Evolutionary conservation across 2,888 invertebrate species (phyloP), one percentile per base, ranked within the genome.

Genomic region (Sinodicranocentrus sp.): DNA sequence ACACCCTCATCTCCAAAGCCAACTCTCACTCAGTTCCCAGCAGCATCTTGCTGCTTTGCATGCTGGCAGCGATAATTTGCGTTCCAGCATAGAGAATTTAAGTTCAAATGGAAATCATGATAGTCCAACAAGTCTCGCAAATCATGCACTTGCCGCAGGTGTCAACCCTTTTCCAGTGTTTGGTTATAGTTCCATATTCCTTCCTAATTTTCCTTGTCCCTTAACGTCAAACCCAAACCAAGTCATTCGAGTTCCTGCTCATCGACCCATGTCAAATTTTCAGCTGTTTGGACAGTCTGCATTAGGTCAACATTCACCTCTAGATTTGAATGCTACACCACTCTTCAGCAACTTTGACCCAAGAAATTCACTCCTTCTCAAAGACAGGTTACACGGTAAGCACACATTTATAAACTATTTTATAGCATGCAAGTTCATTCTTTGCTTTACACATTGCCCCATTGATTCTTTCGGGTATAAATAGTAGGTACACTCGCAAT

Each of bases 261-360:
- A 97, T 90, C 91, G 95, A 89, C 94, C 97, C 70, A 88, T 89
- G 88, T 87, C 88, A 52, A 89, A 89, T 63, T 89, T 89, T 75
- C 88, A 87, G 77, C 80, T 89, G 1, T 89, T 88, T 83, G 89
- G 89, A 54, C 88, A 88, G 75, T 87, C 89, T 17, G 87, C 86
- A 19, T 78, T 89, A 15, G 84, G 84, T 19, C 88, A 87, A 72
- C 88, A 87, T 52, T 85, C 84, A 63, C 77, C 85, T 0, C 57
- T 87, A n/a, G 89, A 89, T 65, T 76, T 89, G 63, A 89, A 88
- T 80, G 87, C 88, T 6, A 75, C 88, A 2, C 89, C 89, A 0
- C 75, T 89, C 0, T 89, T 89, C 63, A 88, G 88, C 76, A 89
- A 88, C 63, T 89, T 89, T 76, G 89, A 89, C 70, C 89, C 89